Conservation (phyloP, 2,113 vertebrate genomes). For the Emydura subglobosa region DNA sequence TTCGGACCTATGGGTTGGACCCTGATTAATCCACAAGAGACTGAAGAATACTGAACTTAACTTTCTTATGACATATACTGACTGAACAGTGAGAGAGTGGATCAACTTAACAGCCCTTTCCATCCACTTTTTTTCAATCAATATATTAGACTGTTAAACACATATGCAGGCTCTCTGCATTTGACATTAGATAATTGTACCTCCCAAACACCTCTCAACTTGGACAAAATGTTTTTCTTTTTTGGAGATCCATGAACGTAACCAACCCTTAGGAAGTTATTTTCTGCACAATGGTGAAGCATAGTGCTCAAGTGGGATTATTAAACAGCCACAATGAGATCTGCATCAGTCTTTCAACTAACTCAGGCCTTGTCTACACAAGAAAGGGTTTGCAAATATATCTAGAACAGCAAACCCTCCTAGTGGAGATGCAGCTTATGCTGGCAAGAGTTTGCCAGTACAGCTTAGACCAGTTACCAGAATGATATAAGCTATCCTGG, state of each 20-base stretch:
- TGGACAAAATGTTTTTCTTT: neutral
- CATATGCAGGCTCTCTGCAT: neutral
- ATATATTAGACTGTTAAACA: neutral
- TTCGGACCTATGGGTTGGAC: accelerated
- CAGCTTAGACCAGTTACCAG: neutral
- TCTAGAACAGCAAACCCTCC: neutral
- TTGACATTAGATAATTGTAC: neutral
- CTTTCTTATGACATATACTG: neutral
- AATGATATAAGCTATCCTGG: neutral
- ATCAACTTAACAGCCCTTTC: neutral
- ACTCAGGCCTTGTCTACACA: neutral
- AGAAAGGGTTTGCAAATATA: neutral
- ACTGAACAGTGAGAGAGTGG: neutral
- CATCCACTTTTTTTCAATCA: neutral
- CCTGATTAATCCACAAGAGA: neutral
- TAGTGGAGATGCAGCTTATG: neutral
- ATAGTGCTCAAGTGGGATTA: neutral
- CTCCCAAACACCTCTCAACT: neutral
- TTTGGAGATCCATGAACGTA: neutral
- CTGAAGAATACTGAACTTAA: neutral
- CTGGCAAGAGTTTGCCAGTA: neutral
- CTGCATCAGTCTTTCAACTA: neutral
- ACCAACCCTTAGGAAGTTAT: neutral
- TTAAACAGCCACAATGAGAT: neutral
- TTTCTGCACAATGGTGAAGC: neutral